A percentile compares a stretch with the other conserved stretches of the same genome.
These are phyloP conservation scores for Colletes collaris DNA, from an alignment of 2,888 invertebrate genomes.

Conservation along the genomic window DNA sequence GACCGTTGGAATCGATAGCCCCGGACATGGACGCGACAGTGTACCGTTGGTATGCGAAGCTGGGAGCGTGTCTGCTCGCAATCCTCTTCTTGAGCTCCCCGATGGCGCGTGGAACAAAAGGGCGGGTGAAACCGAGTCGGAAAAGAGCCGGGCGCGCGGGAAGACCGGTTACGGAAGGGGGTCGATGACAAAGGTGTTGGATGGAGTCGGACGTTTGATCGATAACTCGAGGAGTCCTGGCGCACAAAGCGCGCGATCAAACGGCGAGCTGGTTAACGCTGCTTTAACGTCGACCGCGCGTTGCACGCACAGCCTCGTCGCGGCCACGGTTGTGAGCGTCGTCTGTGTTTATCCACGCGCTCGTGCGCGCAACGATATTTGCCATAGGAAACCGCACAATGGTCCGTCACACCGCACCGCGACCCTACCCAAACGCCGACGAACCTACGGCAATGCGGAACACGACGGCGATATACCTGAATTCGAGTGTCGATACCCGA, in stretches of 20 bases:
- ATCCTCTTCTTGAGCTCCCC: no score
- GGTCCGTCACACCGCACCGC: slow-evolving; percentile 69
- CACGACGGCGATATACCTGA: slow-evolving; percentile 9
- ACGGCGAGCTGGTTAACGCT: slow-evolving; percentile 49
- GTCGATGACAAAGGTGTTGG: slow-evolving; percentile 37
- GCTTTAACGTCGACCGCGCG: slow-evolving; percentile 44
- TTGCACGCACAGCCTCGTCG: slow-evolving; percentile 16
- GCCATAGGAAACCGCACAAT: slow-evolving; percentile 73
- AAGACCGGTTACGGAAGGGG: slow-evolving; percentile 12
- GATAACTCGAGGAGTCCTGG: slow-evolving; percentile 53
- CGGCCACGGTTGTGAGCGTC: slow-evolving; percentile 15
- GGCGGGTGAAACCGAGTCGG: not conserved
- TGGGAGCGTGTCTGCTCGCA: no score
- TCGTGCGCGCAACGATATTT: slow-evolving; percentile 61
- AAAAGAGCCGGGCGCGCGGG: not conserved
- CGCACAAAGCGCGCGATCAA: slow-evolving; percentile 50
- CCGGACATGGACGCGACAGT: no score
- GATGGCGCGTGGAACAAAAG: not conserved
- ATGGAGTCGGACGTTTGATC: slow-evolving; percentile 59
- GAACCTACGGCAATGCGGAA: slow-evolving; percentile 55
- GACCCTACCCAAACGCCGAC: slow-evolving; percentile 60
- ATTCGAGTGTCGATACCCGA: slow-evolving; percentile 37
- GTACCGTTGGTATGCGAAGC: no score
- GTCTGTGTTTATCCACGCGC: slow-evolving; percentile 55
- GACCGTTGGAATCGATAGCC: no score